Conservation (phyloP, 2,797 vertebrate species). For the Helarctos malayanus region DNA sequence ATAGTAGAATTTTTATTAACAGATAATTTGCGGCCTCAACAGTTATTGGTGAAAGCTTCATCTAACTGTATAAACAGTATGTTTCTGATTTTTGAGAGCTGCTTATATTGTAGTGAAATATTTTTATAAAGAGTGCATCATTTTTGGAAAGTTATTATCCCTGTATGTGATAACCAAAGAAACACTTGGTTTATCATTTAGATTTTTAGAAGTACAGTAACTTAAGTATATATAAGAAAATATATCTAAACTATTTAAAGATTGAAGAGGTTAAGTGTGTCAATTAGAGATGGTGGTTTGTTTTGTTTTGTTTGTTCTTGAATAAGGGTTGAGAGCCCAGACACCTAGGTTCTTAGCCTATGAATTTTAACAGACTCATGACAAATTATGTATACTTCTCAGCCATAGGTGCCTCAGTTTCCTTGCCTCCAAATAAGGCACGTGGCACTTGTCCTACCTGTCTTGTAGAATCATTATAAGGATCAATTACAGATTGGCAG, state of each 20-base stretch:
- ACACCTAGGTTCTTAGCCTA: background rate
- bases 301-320: background rate
- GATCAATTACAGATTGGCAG: conserved; percentile 41
- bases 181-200: conserved; percentile 16
- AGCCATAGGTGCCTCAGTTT: background rate
- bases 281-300: background rate
- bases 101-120: conserved; percentile 53
- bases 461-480: conserved; percentile 1
- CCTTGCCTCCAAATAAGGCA: conserved; percentile 9
- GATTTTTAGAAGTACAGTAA: conserved; percentile 42
- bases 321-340: background rate
- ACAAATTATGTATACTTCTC: conserved; percentile 9
- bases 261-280: background rate
- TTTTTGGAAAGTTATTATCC: conserved; percentile 25
- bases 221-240: background rate
- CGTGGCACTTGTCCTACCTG: background rate
- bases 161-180: background rate
- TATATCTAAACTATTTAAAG: background rate
- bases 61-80: background rate
- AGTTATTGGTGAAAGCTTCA: background rate
- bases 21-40: background rate
- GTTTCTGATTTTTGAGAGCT: conserved; percentile 28
- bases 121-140: background rate
- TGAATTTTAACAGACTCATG: conserved; percentile 57
- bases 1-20: background rate